Conservation (phyloP, 1,140 invertebrate species). For the Coptotermes formosanus region DNA sequence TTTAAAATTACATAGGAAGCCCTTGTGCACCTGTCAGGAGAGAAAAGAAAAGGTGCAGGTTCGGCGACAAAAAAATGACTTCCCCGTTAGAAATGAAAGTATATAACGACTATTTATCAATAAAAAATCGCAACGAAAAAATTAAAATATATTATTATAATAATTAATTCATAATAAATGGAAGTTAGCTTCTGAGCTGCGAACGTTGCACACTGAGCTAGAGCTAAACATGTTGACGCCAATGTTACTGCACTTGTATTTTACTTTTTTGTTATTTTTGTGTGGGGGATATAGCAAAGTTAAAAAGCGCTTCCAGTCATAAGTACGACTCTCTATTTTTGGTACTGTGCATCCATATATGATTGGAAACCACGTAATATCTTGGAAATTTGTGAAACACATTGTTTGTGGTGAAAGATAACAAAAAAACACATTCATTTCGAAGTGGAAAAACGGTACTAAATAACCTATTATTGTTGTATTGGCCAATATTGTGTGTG, state of each 20-base stretch:
- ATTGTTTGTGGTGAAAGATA: background rate
- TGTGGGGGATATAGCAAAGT: constrained; percentile 19
- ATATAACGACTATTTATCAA: constrained; percentile 2
- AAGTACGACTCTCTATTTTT: constrained; percentile 28
- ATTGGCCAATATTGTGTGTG: background rate
- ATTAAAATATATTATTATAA: constrained; percentile 2
- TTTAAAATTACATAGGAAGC: background rate
- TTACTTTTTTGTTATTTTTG: constrained; percentile 21
- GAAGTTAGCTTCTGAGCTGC: constrained; percentile 21
- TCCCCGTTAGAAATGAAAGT: background rate
- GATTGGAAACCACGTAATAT: constrained; percentile 8
- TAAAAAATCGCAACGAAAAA: constrained; percentile 23
- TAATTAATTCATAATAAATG: background rate
- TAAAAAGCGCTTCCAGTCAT: constrained; percentile 28
- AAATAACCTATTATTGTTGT: background rate
- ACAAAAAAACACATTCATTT: background rate
- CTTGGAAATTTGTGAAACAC: background rate
- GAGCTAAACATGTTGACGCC: background rate
- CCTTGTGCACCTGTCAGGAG: background rate
- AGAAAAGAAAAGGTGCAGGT: background rate
- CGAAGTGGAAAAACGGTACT: background rate
- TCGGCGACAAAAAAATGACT: background rate
- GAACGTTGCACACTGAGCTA: background rate
- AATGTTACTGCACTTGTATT: background rate
- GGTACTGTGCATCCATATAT: constrained; percentile 25